Percentiles rank a stretch among this genome's conserved stretches.
Evolutionary conservation across 2,888 invertebrate species (phyloP).

Genomic region (Sphaeridia pumilis): DNA sequence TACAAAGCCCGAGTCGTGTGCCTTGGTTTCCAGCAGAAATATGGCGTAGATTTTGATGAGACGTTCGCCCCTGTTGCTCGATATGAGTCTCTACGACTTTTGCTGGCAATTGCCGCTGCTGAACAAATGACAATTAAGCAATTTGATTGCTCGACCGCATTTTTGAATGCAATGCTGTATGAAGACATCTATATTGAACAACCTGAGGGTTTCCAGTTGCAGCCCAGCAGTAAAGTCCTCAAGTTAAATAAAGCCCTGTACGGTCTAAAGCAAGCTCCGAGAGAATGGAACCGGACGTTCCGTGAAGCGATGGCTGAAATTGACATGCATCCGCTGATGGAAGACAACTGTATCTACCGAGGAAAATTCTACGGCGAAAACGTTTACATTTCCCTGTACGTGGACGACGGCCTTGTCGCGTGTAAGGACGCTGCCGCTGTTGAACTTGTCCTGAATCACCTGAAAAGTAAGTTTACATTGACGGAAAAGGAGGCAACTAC

Average conservation of each 20-base stretch:
- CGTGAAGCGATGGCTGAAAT: not conserved
- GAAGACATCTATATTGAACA: conserved; percentile 14
- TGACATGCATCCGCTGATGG: conserved; percentile 8
- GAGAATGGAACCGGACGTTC: conserved; percentile 24
- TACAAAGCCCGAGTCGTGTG: conserved; percentile 13
- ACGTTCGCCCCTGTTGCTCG: conserved; percentile 14
- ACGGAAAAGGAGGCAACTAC: not conserved
- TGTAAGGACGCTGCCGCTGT: not conserved
- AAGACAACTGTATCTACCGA: conserved; percentile 19
- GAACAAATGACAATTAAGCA: not conserved
- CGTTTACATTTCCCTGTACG: conserved; percentile 21
- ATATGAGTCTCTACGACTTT: conserved; percentile 8
- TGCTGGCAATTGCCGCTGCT: conserved; percentile 13
- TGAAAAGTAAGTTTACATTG: not conserved
- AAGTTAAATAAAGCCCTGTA: conserved; percentile 25
- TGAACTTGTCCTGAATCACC: not conserved
- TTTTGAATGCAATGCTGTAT: conserved; percentile 8
- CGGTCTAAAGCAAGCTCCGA: conserved; percentile 30
- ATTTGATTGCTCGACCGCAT: conserved; percentile 17
- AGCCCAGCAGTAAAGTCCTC: conserved; percentile 4
- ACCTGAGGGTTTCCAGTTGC: conserved; percentile 6
- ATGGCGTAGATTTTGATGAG: conserved; percentile 14
- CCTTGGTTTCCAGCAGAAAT: conserved; percentile 8
- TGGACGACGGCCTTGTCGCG: not conserved
- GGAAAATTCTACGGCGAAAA: not conserved